These are phyloP conservation scores for Stylophora pistillata DNA, from an alignment of 64 coral and sea anemone species.

Conservation along the genomic window DNA sequence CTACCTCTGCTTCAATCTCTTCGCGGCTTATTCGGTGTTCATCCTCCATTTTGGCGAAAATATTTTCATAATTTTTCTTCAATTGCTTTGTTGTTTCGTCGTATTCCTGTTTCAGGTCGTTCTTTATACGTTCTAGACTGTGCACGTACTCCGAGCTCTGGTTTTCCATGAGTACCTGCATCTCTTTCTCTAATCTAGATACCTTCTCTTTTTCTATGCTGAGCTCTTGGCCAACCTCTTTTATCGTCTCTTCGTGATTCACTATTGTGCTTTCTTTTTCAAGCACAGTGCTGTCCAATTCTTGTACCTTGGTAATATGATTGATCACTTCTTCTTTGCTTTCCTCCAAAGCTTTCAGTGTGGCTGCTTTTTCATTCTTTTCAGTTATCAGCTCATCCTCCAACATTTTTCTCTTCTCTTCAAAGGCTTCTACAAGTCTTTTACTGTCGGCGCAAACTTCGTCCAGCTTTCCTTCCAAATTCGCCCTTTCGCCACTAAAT, in stretches of 20 bases:
- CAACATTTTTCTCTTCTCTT: conserved; percentile 43
- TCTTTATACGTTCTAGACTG: conserved; percentile 73
- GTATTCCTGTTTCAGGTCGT: conserved; percentile 78
- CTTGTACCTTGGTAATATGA: conserved; percentile 49
- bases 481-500: conserved; percentile 9
- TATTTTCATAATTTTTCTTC: conserved; percentile 81
- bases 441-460: conserved; percentile 41
- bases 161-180: conserved; percentile 57
- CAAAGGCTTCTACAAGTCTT: conserved; percentile 32
- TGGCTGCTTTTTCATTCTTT: conserved; percentile 28
- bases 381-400: conserved; percentile 43
- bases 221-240: conserved; percentile 44
- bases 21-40: conserved; percentile 66
- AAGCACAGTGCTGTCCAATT: conserved; percentile 46
- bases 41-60: conserved; percentile 85
- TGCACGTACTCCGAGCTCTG: conserved; percentile 58
- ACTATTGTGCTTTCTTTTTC: conserved; percentile 56
- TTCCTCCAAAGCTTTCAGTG: conserved; percentile 42
- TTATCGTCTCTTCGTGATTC: conserved; percentile 41
- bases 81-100: conserved; percentile 73
- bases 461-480: conserved; percentile 54
- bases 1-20: conserved; percentile 87
- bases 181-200: conserved; percentile 60
- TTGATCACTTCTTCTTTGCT: conserved; percentile 39
- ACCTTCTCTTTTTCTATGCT: conserved; percentile 55